These are phyloP conservation scores for Drosophila borealis DNA, from an alignment of 2,888 invertebrate genomes.

Conservation along the genomic window DNA sequence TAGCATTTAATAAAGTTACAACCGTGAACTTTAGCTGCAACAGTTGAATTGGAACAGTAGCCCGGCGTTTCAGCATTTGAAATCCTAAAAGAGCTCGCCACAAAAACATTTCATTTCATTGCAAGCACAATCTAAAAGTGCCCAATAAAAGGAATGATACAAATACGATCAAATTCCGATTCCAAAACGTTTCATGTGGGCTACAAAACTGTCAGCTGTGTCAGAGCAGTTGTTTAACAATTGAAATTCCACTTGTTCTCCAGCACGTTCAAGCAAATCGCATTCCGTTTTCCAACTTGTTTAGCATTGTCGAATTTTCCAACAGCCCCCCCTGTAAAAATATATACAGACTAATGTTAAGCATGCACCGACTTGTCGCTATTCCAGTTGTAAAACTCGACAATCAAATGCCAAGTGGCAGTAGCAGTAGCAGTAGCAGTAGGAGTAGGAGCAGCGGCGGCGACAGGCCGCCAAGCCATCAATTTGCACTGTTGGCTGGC, in stretches of 20 bases:
- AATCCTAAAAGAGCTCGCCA: no score
- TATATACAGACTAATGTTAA: slow-evolving; percentile 13
- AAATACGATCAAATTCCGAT: slow-evolving; percentile 19
- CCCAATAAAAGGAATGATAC: background rate
- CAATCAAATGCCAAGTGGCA: slow-evolving; percentile 56
- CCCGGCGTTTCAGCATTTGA: background rate
- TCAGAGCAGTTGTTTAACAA: slow-evolving; percentile 12
- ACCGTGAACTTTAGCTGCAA: background rate
- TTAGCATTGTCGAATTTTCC: slow-evolving; percentile 32
- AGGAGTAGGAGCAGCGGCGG: background rate
- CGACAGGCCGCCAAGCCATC: slow-evolving; percentile 66
- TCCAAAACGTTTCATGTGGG: slow-evolving; percentile 15
- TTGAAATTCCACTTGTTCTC: slow-evolving; percentile 36
- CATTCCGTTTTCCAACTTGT: slow-evolving; percentile 32
- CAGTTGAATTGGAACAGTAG: background rate
- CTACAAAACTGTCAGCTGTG: slow-evolving; percentile 11
- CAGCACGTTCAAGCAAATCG: slow-evolving; percentile 31
- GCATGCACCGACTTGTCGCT: slow-evolving; percentile 24
- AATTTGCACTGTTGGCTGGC: slow-evolving; percentile 64
- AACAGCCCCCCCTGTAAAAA: slow-evolving; percentile 3
- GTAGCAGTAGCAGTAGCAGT: background rate
- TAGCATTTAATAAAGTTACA: no score
- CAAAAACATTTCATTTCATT: no score
- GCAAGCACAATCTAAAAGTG: no score
- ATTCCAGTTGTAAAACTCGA: slow-evolving; percentile 29